A percentile compares a stretch with the other conserved stretches of the same genome.
Evolutionary conservation across 2,113 vertebrate species (phyloP).

Genomic region (Rhinopomastus cyanomelas): DNA sequence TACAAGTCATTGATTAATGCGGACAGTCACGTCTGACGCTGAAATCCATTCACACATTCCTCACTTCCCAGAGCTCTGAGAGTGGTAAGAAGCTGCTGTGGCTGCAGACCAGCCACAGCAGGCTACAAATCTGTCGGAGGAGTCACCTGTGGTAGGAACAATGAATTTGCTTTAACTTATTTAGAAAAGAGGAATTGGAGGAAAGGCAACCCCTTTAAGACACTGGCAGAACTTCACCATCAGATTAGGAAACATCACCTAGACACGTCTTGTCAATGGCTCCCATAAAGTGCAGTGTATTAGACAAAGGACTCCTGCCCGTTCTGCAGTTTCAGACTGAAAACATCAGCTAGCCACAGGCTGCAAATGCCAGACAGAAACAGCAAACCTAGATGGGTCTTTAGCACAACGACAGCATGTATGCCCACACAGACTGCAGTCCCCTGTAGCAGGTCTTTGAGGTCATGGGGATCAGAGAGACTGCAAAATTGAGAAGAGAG

Average conservation of each 20-base stretch:
- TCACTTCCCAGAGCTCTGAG: neutral
- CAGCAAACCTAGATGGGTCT: neutral
- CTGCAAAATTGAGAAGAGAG: neutral
- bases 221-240: neutral
- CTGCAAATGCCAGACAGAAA: neutral
- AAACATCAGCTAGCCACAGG: neutral
- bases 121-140: neutral
- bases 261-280: neutral
- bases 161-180: neutral
- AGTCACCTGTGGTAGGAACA: neutral
- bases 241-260: neutral
- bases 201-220: neutral
- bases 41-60: neutral
- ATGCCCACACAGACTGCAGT: neutral
- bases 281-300: neutral
- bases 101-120: neutral
- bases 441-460: neutral
- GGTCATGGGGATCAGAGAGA: neutral
- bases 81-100: neutral
- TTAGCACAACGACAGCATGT: neutral
- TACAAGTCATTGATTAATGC: neutral
- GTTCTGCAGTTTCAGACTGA: neutral
- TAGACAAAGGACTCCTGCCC: neutral
- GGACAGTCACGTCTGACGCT: fast-evolving
- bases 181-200: neutral